Evolutionary conservation across 2,113 vertebrate species (phyloP), one percentile per base, ranked within the genome.

Genomic region (Malurus alboscapulatus): DNA sequence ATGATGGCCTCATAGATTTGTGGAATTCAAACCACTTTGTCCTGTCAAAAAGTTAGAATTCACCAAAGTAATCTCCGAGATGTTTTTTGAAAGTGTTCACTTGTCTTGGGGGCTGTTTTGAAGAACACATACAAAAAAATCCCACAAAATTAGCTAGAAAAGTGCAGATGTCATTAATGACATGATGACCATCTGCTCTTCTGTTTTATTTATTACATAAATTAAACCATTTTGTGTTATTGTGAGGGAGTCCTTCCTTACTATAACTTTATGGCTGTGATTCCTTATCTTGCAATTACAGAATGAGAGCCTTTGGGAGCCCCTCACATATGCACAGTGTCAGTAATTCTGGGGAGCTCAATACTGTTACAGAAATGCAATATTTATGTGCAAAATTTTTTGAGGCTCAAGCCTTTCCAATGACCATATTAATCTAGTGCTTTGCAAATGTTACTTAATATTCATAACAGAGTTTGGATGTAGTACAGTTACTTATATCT

Each of bases 391-490:
- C 32, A 73, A 36, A 81, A 67, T 48, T 69, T 51, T 92, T 77
- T 71, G 4, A 66, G 10, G 20, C 21, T 74, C 47, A 84, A 59
- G 77, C 16, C 17, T 93, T 85, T 90, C 82, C 38, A 92, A 63
- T 92, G 50, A 74, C 47, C 88, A 32, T 71, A 85, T 84, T 90
- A 85, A 66, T 38, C 14, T 58, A 92, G 55, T 36, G 55, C 17
- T 86, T 95, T 93, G 16, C 47, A 74, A 77, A 77, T 74, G 27
- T 90, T 86, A 75, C 57, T 67, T 86, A 74, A 80, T 90, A 67
- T 83, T 90, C 48, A 20, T 36, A 86, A 55, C 13, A 66, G 27
- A 73, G 15, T 80, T 86, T 67, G 27, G 15, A 76, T 58, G 36
- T 81, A 13, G 32, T 53, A 32, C 2, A 3, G 20, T 82, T 82